Base-by-base conservation (phyloP, 2,888 invertebrate genomes). In the Rhimphoctona megacephalus region DNA sequence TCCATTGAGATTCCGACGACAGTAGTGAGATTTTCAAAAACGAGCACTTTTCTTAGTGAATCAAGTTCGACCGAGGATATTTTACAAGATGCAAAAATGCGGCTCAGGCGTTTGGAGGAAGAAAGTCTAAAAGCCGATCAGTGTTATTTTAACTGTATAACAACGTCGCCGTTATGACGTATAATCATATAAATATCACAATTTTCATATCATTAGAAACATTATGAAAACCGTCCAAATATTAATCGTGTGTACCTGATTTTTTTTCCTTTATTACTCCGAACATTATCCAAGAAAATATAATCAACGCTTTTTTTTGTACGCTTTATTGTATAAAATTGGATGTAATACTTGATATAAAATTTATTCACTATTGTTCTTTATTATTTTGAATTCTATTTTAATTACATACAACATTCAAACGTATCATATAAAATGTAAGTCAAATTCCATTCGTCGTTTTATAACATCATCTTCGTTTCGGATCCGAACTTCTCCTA, bases 351-450 rank as follows among this genome's bases (percentile, higher is more conserved):
- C 91, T 91, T 92, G 92, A 91, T 93, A 93, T 93, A 93, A 92
- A 94, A 93, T 93, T 91, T 93, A 92, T 91, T 90, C 91, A 90
- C 93, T 93, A 94, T 89, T 86, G 84, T 85, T 89, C 89, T 90
- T 88, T 86, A 86, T 89, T 89, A 89, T 85, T 87, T 90, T 90
- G 90, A 92, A 90, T 90, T 91, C 92, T 93, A 93, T 90, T 90
- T 91, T 92, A 91, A 94, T 94, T 94, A 94, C 94, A 94, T 93
- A 93, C 92, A 94, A 94, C 93, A 94, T 93, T 94, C 88, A 94
- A 93, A 92, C 91, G 92, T 94, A 93, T 91, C 91, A 93, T 94
- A 94, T 92, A 94, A 94, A 94, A 94, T 93, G 92, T 93, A 92
- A 93, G 91, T 93, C 92, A 92, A 92, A 90, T 89, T 91, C 90